Percentiles rank a stretch among this genome's conserved stretches.
Conservation (phyloP, 2,888 invertebrate genomes). For the Orthosia gracilis region DNA sequence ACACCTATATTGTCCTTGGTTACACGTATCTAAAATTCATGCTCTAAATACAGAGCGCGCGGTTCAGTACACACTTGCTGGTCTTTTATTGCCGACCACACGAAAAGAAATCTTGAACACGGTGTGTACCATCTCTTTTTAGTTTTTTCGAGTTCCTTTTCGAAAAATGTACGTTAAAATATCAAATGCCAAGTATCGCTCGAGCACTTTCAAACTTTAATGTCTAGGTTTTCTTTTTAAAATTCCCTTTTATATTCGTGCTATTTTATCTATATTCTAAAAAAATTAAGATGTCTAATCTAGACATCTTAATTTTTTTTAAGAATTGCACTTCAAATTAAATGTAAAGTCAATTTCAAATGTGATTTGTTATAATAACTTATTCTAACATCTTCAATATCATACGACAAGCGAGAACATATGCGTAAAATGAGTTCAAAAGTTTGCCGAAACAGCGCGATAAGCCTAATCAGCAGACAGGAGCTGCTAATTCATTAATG, state of each 20-base stretch:
- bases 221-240: conserved; percentile 31
- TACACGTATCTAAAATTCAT: conserved; percentile 82
- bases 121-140: conserved; percentile 63
- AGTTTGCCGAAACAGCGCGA: conserved; percentile 51
- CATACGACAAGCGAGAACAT: conserved; percentile 6
- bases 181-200: conserved; percentile 31
- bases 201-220: conserved; percentile 23
- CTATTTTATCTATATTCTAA: too few species aligned
- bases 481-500: conserved; percentile 63
- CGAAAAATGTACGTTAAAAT: conserved; percentile 41
- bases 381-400: conserved; percentile 18
- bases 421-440: conserved; percentile 51
- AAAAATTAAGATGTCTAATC: too few species aligned
- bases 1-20: conserved; percentile 74
- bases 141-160: conserved; percentile 27
- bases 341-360: conserved; percentile 16
- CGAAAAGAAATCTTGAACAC: conserved; percentile 79
- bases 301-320: background rate
- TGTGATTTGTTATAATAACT: background rate
- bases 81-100: conserved; percentile 82
- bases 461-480: conserved; percentile 56
- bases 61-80: conserved; percentile 76
- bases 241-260: conserved; percentile 11
- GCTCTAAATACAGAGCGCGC: conserved; percentile 79
- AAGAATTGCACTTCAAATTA: background rate